These are phyloP conservation scores for Acanthochromis polyacanthus DNA, from an alignment of 2,113 vertebrate genomes.

Conservation along the genomic window DNA sequence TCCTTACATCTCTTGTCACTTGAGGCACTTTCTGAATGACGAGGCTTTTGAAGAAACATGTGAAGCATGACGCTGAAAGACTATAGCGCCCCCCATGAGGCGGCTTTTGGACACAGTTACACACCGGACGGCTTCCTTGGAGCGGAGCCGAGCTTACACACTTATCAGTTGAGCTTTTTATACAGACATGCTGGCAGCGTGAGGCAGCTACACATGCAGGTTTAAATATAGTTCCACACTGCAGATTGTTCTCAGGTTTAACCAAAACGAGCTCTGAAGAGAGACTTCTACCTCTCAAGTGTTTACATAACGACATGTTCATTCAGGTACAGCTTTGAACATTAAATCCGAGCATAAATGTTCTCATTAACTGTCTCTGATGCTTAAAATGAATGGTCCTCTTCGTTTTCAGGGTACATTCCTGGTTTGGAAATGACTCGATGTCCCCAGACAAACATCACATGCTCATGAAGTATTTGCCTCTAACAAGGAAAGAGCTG, in stretches of 20 bases:
- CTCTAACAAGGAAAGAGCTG: conserved; percentile 38
- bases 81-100: conserved; percentile 60
- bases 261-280: not conserved
- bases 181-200: conserved; percentile 73
- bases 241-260: conserved; percentile 43
- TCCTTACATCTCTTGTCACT: conserved; percentile 63
- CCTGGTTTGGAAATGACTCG: conserved; percentile 39
- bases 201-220: conserved; percentile 76
- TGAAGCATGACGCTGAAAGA: conserved; percentile 63
- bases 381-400: conserved; percentile 23
- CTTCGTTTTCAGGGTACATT: conserved; percentile 47
- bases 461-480: conserved; percentile 50
- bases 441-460: conserved; percentile 65
- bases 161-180: conserved; percentile 59
- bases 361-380: conserved; percentile 10
- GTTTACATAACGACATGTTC: conserved; percentile 14
- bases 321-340: conserved; percentile 23
- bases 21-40: conserved; percentile 83
- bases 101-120: conserved; percentile 60
- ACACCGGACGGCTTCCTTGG: conserved; percentile 48
- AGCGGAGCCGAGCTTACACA: conserved; percentile 58
- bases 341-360: conserved; percentile 18
- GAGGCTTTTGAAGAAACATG: conserved; percentile 64
- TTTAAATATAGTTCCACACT: conserved; percentile 70
- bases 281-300: conserved; percentile 19